A percentile compares a stretch with the other conserved stretches of the same genome.
These are phyloP conservation scores for Zophobas morio DNA, from an alignment of 1,140 invertebrate species.

Conservation along the genomic window DNA sequence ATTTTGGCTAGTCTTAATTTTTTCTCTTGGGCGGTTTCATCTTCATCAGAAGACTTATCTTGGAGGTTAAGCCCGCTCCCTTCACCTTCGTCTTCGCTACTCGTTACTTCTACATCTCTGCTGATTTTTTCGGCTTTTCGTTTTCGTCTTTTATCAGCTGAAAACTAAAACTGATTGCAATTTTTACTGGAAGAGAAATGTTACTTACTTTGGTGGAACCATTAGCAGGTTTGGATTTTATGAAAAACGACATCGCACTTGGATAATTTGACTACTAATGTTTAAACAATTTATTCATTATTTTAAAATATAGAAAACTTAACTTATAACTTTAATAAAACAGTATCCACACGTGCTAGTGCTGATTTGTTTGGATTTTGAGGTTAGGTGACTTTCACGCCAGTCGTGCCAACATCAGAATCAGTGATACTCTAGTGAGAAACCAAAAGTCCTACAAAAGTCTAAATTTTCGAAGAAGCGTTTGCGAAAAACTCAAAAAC, in stretches of 20 bases:
- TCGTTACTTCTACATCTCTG: conserved; percentile 66
- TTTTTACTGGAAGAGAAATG: conserved; percentile 64
- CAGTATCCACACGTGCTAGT: no score
- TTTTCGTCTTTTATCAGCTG: conserved; percentile 52
- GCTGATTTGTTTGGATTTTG: no score
- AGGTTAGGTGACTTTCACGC: no score
- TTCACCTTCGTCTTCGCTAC: conserved; percentile 68
- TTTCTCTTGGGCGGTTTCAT: conserved; percentile 91
- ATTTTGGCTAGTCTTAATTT: conserved; percentile 89
- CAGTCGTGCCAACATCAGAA: no score
- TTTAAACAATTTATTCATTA: no score
- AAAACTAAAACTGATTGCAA: conserved; percentile 57
- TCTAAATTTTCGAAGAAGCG: no score
- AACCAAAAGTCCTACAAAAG: no score
- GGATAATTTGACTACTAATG: neutral
- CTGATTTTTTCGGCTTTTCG: conserved; percentile 58
- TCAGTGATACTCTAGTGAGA: no score
- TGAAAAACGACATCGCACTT: conserved; percentile 71
- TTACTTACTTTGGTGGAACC: conserved; percentile 69
- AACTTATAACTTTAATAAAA: no score
- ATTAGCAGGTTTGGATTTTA: conserved; percentile 73
- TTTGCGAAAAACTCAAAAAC: no score
- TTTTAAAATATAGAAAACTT: no score
- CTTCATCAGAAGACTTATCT: conserved; percentile 75
- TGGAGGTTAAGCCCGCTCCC: conserved; percentile 60